Evolutionary conservation across 2,113 vertebrate genomes (phyloP).

Genomic region (Grammomys surdaster): DNA sequence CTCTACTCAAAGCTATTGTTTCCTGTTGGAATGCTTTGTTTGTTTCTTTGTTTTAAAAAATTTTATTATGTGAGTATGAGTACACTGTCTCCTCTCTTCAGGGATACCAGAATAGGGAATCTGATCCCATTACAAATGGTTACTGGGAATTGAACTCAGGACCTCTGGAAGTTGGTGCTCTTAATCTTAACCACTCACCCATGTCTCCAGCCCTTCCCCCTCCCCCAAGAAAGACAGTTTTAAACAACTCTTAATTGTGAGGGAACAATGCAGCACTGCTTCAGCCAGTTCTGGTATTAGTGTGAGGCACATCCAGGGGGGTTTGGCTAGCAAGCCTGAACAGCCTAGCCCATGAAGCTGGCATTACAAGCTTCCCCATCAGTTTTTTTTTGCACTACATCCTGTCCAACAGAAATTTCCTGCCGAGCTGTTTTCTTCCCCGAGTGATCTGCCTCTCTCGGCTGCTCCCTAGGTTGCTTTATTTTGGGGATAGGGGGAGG

Average conservation of each 20-base stretch:
- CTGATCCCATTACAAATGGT: no score
- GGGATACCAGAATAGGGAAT: no score
- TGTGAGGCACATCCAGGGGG: neutral
- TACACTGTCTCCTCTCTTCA: no score
- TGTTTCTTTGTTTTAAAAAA: neutral
- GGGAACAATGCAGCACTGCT: neutral
- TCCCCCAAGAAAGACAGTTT: neutral
- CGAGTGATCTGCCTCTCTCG: neutral
- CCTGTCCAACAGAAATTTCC: neutral
- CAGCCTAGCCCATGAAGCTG: neutral
- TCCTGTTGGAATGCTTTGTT: neutral
- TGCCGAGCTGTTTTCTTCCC: neutral
- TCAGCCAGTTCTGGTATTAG: neutral
- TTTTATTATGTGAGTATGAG: no score
- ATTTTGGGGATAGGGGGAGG: neutral
- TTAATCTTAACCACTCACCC: no score
- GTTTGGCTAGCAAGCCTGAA: neutral
- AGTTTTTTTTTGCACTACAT: neutral
- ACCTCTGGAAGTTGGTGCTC: no score
- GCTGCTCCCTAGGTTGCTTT: neutral
- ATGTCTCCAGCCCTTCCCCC: no score
- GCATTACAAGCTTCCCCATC: neutral
- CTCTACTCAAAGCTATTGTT: neutral
- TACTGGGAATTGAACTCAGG: neutral
- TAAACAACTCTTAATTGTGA: neutral